phyloP scores from a whole-genome alignment of 92 coral and sea anemone species.

The Virgularia gustaviana region DNA sequence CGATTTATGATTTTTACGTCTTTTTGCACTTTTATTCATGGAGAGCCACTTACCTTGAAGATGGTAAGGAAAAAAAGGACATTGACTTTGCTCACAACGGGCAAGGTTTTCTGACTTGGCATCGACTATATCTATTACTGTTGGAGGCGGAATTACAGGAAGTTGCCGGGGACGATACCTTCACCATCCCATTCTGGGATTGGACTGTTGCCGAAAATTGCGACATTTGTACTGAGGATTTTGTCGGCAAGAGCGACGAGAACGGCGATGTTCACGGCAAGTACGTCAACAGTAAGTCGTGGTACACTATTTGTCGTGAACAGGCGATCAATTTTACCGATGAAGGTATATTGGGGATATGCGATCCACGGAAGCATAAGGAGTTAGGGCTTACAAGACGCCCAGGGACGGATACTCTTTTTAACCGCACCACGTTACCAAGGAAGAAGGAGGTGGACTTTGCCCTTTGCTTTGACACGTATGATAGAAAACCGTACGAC shows the following conservation, averaged over 20 bases:
- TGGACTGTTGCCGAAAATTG: constrained; percentile 36
- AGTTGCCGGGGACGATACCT: constrained; percentile 37
- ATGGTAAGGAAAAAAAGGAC: constrained; percentile 3
- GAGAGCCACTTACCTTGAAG: constrained; percentile 39
- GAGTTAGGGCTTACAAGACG: too few relatives aligned
- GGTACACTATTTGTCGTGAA: constrained; percentile 39
- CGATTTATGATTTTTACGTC: constrained; percentile 48
- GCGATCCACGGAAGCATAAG: not conserved
- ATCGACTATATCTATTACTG: constrained; percentile 50
- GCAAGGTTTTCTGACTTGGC: constrained; percentile 67
- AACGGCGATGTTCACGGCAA: constrained; percentile 42
- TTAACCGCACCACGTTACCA: constrained; percentile 49
- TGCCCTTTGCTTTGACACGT: constrained; percentile 55
- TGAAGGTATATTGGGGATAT: too few relatives aligned
- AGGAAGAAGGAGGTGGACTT: constrained; percentile 56
- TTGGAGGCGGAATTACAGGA: constrained; percentile 58
- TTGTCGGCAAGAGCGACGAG: constrained; percentile 11
- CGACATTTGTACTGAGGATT: constrained; percentile 33
- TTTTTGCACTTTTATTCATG: constrained; percentile 65
- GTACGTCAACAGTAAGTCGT: constrained; percentile 36
- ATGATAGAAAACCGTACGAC: constrained; percentile 50
- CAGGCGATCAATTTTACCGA: not conserved
- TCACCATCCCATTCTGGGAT: constrained; percentile 54
- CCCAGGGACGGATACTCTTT: too few relatives aligned
- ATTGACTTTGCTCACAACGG: constrained; percentile 70